phyloP scores from a whole-genome alignment of 2,113 vertebrate species.

The Cyphomyrus discorhynchus region DNA sequence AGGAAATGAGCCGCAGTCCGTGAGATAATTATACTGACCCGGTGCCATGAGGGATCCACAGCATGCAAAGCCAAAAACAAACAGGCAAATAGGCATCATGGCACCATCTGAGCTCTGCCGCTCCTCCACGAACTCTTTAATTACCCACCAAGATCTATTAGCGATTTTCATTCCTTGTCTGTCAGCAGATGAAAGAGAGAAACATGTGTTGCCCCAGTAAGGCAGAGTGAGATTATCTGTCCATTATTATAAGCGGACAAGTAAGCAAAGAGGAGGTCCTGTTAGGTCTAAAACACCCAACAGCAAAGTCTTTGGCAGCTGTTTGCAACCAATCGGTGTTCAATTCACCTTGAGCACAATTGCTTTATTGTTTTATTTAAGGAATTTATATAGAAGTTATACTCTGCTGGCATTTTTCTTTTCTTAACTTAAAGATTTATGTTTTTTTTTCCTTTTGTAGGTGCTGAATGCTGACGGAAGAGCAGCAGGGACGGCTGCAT shows the following conservation, averaged over 20 bases:
- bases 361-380: neutral
- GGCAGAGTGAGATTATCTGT: neutral
- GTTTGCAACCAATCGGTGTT: neutral
- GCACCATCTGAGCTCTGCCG: neutral
- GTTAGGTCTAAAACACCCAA: neutral
- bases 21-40: conserved; percentile 19
- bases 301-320: neutral
- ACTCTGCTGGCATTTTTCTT: neutral
- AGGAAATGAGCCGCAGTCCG: conserved; percentile 18
- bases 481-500: neutral
- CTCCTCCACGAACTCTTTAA: neutral
- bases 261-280: neutral
- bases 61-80: neutral
- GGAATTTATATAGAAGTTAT: neutral
- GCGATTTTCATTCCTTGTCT: neutral
- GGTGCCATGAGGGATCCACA: neutral
- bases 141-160: neutral
- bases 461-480: neutral
- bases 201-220: neutral
- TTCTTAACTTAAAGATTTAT: neutral
- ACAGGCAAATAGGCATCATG: neutral
- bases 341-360: neutral
- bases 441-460: neutral
- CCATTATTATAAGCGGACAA: neutral
- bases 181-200: neutral